Conservation (phyloP, 2,797 vertebrate species). For the Momotus momota region DNA sequence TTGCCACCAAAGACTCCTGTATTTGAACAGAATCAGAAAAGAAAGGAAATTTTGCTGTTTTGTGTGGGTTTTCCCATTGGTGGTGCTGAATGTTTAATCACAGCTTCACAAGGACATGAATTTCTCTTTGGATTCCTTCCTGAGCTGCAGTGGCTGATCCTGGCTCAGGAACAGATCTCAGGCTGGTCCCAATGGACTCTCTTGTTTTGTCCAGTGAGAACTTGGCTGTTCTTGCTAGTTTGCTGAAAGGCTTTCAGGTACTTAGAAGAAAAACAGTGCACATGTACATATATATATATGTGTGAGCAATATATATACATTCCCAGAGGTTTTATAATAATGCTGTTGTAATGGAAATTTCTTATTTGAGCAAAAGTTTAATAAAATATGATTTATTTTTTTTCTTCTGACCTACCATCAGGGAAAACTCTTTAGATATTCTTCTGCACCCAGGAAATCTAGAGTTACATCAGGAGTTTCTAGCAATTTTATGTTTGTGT, state of each 20-base stretch:
- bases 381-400: neutral
- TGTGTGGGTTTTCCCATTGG: neutral
- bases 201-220: neutral
- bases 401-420: slow-evolving; percentile 18
- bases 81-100: neutral
- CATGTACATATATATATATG: accelerated
- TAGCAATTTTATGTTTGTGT: neutral
- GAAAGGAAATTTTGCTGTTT: neutral
- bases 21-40: neutral
- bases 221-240: neutral
- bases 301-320: neutral
- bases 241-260: neutral
- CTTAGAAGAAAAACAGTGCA: neutral
- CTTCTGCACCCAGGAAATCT: neutral
- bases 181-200: neutral
- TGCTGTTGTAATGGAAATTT: slow-evolving; percentile 35
- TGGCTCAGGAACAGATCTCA: neutral
- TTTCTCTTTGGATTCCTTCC: slow-evolving; percentile 19
- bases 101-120: neutral
- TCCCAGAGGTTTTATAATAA: neutral
- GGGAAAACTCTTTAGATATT: neutral
- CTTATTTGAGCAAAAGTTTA: neutral
- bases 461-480: neutral
- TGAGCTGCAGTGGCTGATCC: neutral
- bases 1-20: neutral